Base-by-base conservation (phyloP, 2,113 vertebrate genomes). In the Odobenus rosmarus region DNA sequence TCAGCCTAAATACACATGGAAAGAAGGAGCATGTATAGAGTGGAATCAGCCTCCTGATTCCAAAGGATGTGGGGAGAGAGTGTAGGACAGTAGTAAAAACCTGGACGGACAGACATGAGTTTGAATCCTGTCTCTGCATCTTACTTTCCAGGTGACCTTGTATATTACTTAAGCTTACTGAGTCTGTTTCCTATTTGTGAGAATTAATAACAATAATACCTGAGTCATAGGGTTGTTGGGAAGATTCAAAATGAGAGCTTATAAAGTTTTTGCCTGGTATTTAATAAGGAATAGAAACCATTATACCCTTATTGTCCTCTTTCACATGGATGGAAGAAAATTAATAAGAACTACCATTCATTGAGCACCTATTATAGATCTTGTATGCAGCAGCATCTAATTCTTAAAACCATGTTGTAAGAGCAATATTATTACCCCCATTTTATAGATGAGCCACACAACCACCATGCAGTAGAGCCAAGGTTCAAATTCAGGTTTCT, bases 1-100 rank as follows among this genome's bases (percentile, higher is more conserved):
- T 95, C 62, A 96, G 51, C 39, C 88, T 96, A 96, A 96, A 96
- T 53, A 96, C 61, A 88, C 7, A 19, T 49, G 76, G 84, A 85
- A 61, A 94, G 85, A 96, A 95, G 49, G 69, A 23, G 88, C 77
- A 84, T 96, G 71, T 81, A 61, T 61, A 84, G 80, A 67, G 23
- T 72, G 4, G 46, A 94, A 95, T 95, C 31, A 55, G 85, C 24
- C 46, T 62, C 61, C 51, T 16, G 8, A 33, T 62, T 74, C 39
- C 49, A 24, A 5, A 87, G 42, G n/a, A 67, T 12, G 21, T 80
- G n/a, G 23, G 24, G 24, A 81, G 49, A 91, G 89, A 42, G 33
- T 18, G 6, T 7, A 18, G 46, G 16, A 55, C 18, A 18, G 33
- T 16, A 26, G 12, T 2, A 42, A 15, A 31, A 62, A 64, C 13